Evolutionary conservation across 2,797 vertebrate species (phyloP), one percentile per base, ranked within the genome.

Genomic region (Helostoma temminkii): DNA sequence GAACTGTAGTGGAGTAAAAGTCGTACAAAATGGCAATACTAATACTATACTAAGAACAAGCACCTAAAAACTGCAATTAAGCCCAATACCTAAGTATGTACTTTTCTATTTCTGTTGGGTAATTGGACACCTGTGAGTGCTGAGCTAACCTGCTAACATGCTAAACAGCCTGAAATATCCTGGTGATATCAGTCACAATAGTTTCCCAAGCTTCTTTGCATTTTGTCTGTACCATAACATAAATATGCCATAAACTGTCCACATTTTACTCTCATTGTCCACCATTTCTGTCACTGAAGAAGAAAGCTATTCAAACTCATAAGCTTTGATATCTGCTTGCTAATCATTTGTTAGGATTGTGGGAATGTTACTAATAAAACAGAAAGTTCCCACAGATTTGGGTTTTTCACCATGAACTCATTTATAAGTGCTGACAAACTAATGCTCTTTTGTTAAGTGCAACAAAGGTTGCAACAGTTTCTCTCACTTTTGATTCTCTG

Each of bases 401-500:
- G 30, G 47, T 21, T 52, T 24, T 11, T 24, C 24, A 26, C 14
- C 15, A 21, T 30, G 59, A 18, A 22, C 10, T 53, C 18, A 15
- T 36, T 5, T 39, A 22, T 24, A 24, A 53, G 9, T 15, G 12
- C 18, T 32, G 15, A 45, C 14, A 24, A 15, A 48, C 25, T 14
- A 22, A 21, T 19, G 9, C 39, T 30, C 24, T 39, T 21, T 22
- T 30, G 37, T 42, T 34, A 14, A 36, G 41, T 15, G 19, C 16
- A 25, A 32, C 22, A 8, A 22, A 37, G 48, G n/a, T 36, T 15
- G 14, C 5, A 9, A 41, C 64, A 37, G 25, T 43, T 34, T 46
- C 22, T 57, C 42, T 26, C 18, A 39, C 26, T 49, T 62, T 49
- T n/a, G 36, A 56, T 30, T 62, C 12, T 49, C 28, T n/a, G 5